Evolutionary conservation across 2,888 invertebrate species (phyloP), one percentile per base, ranked within the genome.

Genomic region (Opisthograptis luteolata): DNA sequence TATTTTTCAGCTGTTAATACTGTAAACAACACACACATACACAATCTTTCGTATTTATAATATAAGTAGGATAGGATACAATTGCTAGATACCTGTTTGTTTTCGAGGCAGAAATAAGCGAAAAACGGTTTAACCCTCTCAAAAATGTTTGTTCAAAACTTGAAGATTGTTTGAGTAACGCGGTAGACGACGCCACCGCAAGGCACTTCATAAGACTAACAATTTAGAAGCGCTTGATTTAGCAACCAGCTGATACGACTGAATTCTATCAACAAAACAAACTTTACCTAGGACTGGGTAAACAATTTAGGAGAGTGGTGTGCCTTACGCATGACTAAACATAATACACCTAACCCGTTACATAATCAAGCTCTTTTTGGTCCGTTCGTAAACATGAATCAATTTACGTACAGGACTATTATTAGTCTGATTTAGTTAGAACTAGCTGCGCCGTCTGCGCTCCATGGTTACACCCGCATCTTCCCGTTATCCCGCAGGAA

Each of bases 271-370:
- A 69, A 60, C 56, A 66, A 58, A 60, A 55, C 54, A 66, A 70
- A 66, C 68, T 66, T 71, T 65, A 61, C 58, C 55, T 54, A 66
- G 64, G 60, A 56, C 50, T 35, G 56, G 40, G 58, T 60, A 66
- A 68, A 72, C 66, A 72, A 67, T 70, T 63, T 62, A 50, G 52
- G 46, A 42, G 53, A 70, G 64, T 65, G 67, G 56, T 52, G 47
- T 58, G 43, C 53, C 34, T 45, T 59, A 55, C 52, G 51, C 45
- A 55, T 49, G 43, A 47, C 43, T 49, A 46, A 46, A 56, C 52
- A 42, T 39, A 50, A 55, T 52, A 56, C 53, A 43, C 37, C 37
- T 52, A 52, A 37, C 54, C 51, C 39, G 20, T 49, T 40, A 49
- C 54, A 48, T 46, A 53, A 55, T 43, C 53, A 46, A 52, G 46